A percentile compares a stretch with the other conserved stretches of the same genome.
Evolutionary conservation across 2,797 vertebrate species (phyloP).

Genomic region (Etheostoma nigrum): DNA sequence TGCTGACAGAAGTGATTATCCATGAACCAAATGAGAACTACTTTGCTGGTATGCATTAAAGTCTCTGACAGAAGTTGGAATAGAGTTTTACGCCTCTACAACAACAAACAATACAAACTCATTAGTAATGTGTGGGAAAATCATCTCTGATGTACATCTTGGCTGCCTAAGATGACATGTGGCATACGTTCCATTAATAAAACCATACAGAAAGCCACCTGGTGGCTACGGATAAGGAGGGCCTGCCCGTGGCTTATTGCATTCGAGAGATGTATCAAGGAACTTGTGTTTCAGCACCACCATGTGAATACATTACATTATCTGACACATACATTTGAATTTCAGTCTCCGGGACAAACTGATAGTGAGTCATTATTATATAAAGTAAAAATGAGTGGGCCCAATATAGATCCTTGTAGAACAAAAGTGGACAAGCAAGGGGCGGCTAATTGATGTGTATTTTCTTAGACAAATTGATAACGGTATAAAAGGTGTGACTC

Average conservation of each 20-base stretch:
- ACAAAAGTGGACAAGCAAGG: conserved; percentile 60
- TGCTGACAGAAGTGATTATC: conserved; percentile 53
- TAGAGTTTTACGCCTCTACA: conserved; percentile 31
- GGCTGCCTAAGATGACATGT: conserved; percentile 5
- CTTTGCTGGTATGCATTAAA: conserved; percentile 19
- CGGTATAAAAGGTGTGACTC: conserved; percentile 10
- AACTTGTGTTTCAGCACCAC: conserved; percentile 15
- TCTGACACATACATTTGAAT: conserved; percentile 48
- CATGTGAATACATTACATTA: conserved; percentile 20
- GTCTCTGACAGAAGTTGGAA: conserved; percentile 26
- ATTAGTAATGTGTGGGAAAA: neutral
- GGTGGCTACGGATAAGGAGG: too few relatives aligned
- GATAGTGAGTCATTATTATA: conserved; percentile 73
- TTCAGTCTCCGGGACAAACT: conserved; percentile 54
- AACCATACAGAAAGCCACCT: too few relatives aligned
- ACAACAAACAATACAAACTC: conserved; percentile 23
- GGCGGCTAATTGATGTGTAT: conserved; percentile 58
- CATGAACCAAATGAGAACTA: conserved; percentile 52
- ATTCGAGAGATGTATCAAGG: too few relatives aligned
- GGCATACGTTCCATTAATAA: too few relatives aligned
- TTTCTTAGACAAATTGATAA: conserved; percentile 45
- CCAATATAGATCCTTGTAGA: conserved; percentile 48
- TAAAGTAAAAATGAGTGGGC: conserved; percentile 74
- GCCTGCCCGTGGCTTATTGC: too few relatives aligned
- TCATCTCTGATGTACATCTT: conserved; percentile 17